Evolutionary conservation across 2,888 invertebrate genomes (phyloP), one percentile per base, ranked within the genome.

Genomic region (Furcula furcula): DNA sequence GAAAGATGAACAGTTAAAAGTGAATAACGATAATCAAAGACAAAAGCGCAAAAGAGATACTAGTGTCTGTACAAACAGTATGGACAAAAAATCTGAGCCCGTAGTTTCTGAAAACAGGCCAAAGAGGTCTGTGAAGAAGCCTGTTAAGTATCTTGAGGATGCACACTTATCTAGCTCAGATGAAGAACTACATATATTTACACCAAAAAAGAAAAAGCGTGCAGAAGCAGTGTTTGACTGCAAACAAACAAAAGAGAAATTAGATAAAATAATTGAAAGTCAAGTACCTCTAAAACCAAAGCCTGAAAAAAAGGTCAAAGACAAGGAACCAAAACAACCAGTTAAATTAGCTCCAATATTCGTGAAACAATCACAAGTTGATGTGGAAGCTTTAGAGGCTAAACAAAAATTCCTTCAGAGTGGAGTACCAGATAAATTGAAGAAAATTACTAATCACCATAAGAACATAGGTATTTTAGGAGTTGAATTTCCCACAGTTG

Each of bases 281-380:
- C n/a, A n/a, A n/a, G n/a, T n/a, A n/a, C 4, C 16, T 21, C 11
- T 19, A 1, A 40, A 51, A 36, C 2, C 15, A n/a, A 45, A 38
- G 22, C 4, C 10, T 26, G 43, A 45, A n/a, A 29, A 40, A 29
- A 55, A 40, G 31, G 1, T 32, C 4, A 50, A 47, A 20, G 31
- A 48, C 3, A 34, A 48, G 36, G 21, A 16, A 29, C 11, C 32
- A 11, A 54, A 51, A 21, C 65, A 58, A 25, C 23, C 54, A 33
- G 46, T 55, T 0, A 93, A 93, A 75, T 63, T 94, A 23, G 95
- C 95, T 1, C 94, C 95, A n/a, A 84, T 95, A 27, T 95, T 95
- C 74, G 64, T 88, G 7, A 93, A 92, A 73, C 89, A 87, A 4
- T 90, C 90, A 64, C n/a, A n/a, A n/a, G 63, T 89, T 9, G 92